Evolutionary conservation across 1,140 invertebrate genomes (phyloP), one percentile per base, ranked within the genome.

Genomic region (Octopus sinensis): DNA sequence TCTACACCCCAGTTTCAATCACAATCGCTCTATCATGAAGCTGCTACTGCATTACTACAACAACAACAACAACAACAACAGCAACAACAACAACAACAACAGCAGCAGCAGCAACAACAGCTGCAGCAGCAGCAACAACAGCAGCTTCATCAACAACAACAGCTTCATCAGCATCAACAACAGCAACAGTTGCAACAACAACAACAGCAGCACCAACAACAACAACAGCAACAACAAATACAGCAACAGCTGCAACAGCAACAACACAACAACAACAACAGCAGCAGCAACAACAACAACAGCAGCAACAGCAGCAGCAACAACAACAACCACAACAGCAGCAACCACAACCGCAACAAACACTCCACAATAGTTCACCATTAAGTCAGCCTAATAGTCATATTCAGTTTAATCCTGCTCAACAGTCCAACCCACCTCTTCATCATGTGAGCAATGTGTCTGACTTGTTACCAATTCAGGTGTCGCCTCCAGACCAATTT

Each of bases 1-100:
- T 73, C 68, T n/a, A n/a, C 68, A 73, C 30, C 30, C 30, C 68
- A 73, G 30, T 73, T 73, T 73, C 68, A 73, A 73, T n/a, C 68
- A 73, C 68, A 73, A 23, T n/a, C 7, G 1, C 30, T 73, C 68
- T n/a, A 23, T 13, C 30, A n/a, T 73, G 13, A 73, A n/a, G 68
- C 17, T n/a, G 68, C 68, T 9, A 73, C 68, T 73, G 68, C 68
- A n/a, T 13, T 73, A 17, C 68, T 73, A n/a, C 68, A 73, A 10
- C 13, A 13, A n/a, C 68, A 7, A 10, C 68, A 7, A 0, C 56
- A 9, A 12, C 56, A 9, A 9, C 56, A 9, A 1, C 56, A 9
- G 1, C 56, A 9, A 10, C 68, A 73, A 23, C 68, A 73, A 4
- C 68, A 73, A 17, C 68, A 73, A 17, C 68, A 73, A 73, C 68